phyloP scores from a whole-genome alignment of 2,113 vertebrate genomes.

The Hemiscyllium ocellatum region DNA sequence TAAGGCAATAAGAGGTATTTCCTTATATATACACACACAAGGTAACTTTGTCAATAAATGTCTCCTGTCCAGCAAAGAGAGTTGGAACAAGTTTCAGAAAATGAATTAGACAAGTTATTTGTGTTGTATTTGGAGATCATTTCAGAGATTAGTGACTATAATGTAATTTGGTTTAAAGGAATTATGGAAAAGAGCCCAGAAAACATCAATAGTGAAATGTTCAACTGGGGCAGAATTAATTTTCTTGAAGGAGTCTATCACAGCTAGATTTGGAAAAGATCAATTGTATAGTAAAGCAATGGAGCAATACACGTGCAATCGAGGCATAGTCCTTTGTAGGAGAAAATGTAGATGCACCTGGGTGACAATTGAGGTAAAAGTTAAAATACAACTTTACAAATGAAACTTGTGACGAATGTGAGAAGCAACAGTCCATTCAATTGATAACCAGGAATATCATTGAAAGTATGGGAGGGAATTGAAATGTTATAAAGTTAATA shows the following conservation, averaged over 20 bases:
- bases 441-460: background rate
- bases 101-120: background rate
- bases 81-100: background rate
- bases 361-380: background rate
- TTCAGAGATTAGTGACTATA: too few species aligned
- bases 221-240: background rate
- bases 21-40: background rate
- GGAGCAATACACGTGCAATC: background rate
- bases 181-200: background rate
- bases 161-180: too few species aligned
- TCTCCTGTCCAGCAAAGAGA: background rate
- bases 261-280: background rate
- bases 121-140: background rate
- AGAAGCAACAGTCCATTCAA: background rate
- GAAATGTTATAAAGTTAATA: background rate
- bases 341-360: background rate
- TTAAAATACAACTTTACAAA: background rate
- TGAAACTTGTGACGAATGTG: background rate
- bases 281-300: background rate
- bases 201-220: background rate
- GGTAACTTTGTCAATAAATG: background rate
- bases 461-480: background rate
- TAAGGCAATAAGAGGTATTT: background rate
- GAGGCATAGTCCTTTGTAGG: background rate
- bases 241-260: background rate